These are phyloP conservation scores for Julus scandinavius DNA, from an alignment of 2,888 invertebrate species.

Conservation along the genomic window DNA sequence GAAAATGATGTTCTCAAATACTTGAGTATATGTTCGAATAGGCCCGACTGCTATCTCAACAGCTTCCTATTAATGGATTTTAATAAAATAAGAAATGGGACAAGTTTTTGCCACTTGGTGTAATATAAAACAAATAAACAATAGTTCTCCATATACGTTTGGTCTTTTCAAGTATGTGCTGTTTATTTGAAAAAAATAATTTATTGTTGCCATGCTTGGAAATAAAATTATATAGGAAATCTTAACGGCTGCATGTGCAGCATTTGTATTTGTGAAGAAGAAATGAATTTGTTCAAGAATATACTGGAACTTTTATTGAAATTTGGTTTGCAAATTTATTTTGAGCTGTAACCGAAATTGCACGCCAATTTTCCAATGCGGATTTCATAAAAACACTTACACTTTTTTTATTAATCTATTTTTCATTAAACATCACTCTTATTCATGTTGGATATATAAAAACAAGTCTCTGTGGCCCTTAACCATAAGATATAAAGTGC, in stretches of 20 bases:
- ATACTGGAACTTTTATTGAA: background rate
- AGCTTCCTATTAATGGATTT: background rate
- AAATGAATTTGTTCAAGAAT: background rate
- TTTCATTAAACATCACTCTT: background rate
- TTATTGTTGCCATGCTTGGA: background rate
- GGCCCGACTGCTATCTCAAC: background rate
- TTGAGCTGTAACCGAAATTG: background rate
- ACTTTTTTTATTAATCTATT: background rate
- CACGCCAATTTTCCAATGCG: background rate
- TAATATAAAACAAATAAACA: background rate
- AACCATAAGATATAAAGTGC: background rate
- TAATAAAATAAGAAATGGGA: background rate
- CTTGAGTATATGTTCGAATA: background rate
- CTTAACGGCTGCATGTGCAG: background rate
- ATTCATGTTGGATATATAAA: background rate
- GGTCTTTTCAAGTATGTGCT: background rate
- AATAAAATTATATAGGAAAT: background rate
- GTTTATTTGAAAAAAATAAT: background rate
- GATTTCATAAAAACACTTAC: background rate
- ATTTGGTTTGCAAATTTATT: background rate
- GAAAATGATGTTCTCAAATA: background rate
- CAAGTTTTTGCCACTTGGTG: background rate
- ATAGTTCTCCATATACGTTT: background rate
- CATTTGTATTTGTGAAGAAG: background rate
- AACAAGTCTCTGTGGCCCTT: background rate